A percentile compares a stretch with the other conserved stretches of the same genome.
These are phyloP conservation scores for Gopherus flavomarginatus DNA, from an alignment of 2,113 vertebrate genomes.

Conservation along the genomic window DNA sequence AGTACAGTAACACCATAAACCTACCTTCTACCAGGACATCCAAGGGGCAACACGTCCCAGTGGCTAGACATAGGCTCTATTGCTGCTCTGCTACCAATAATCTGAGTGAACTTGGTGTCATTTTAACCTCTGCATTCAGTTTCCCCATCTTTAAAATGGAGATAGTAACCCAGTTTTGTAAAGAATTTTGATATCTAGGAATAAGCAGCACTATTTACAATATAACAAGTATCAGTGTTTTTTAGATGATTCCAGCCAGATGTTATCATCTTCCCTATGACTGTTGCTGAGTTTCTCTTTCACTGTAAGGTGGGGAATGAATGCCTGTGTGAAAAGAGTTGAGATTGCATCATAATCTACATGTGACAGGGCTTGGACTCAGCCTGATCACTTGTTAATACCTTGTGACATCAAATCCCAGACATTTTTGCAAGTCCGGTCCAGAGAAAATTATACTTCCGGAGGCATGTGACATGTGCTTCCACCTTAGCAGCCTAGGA, in stretches of 20 bases:
- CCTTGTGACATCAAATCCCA: not conserved
- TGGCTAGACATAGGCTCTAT: not conserved
- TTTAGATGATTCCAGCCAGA: too few species aligned
- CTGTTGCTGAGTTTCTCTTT: not conserved
- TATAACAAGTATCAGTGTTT: too few species aligned
- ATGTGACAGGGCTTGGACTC: not conserved
- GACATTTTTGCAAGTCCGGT: not conserved
- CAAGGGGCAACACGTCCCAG: not conserved
- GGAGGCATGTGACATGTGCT: not conserved
- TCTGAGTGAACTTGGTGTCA: not conserved
- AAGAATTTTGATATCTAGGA: not conserved
- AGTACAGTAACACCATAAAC: not conserved
- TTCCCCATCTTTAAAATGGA: not conserved
- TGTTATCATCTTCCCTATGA: not conserved
- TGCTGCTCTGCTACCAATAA: not conserved
- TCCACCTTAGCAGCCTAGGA: not conserved
- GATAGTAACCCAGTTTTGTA: not conserved
- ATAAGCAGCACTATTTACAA: not conserved
- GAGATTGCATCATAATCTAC: not conserved
- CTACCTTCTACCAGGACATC: too few species aligned
- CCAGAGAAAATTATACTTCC: too few species aligned
- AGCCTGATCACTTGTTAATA: not conserved
- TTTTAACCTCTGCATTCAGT: not conserved
- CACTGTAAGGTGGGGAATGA: not conserved
- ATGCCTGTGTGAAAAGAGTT: not conserved